These are phyloP conservation scores for Apogon hyalosoma DNA, from an alignment of 2,797 vertebrate species.

Conservation along the genomic window DNA sequence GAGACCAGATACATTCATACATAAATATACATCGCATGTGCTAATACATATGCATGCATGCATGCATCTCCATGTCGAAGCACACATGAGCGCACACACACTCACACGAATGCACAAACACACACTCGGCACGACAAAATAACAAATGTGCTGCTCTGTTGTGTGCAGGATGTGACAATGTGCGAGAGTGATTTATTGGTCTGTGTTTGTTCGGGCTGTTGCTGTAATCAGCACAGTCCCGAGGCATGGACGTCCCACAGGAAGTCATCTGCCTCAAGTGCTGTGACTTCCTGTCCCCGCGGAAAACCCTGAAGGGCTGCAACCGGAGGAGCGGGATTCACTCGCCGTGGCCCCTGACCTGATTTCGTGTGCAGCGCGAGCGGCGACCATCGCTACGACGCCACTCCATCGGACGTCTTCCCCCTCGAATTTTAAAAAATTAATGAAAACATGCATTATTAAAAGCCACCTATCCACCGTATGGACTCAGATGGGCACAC, in stretches of 20 bases:
- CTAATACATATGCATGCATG: conserved; percentile 65
- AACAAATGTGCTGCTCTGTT: conserved; percentile 78
- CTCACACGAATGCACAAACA: conserved; percentile 49
- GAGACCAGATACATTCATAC: conserved; percentile 17
- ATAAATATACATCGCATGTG: conserved; percentile 29
- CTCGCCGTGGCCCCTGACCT: conserved; percentile 53
- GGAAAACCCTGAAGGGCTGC: conserved; percentile 24
- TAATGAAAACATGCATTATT: conserved; percentile 82
- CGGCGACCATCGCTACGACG: neutral
- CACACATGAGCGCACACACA: conserved; percentile 28
- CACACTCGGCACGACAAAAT: conserved; percentile 63
- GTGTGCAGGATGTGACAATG: conserved; percentile 77
- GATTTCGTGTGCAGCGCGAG: conserved; percentile 45
- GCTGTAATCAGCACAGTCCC: conserved; percentile 81
- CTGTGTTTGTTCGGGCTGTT: conserved; percentile 72
- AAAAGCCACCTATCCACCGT: conserved; percentile 68
- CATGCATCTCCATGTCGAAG: conserved; percentile 27
- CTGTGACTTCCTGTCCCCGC: conserved; percentile 73
- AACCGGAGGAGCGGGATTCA: conserved; percentile 4
- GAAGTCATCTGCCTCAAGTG: conserved; percentile 68
- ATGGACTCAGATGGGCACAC: conserved; percentile 69
- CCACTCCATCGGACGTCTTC: conserved; percentile 24
- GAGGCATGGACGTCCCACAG: conserved; percentile 73
- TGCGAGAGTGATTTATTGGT: conserved; percentile 80
- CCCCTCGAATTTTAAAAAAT: conserved; percentile 70